phyloP scores from a whole-genome alignment of 2,797 vertebrate genomes.

The Galago senegalensis region DNA sequence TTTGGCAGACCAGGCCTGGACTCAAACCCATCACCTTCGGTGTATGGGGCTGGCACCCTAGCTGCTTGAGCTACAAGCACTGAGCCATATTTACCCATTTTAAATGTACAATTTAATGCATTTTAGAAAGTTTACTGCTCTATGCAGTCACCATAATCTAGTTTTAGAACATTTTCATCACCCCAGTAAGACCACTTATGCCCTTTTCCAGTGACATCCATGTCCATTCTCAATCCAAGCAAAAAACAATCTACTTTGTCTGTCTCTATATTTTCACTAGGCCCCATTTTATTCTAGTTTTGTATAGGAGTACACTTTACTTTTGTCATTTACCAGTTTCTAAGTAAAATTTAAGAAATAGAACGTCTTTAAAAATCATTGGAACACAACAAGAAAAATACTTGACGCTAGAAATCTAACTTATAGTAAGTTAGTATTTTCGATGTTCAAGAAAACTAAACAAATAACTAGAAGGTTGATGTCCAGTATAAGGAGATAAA shows the following conservation, averaged over 20 bases:
- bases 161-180: not conserved
- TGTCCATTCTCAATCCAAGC: not conserved
- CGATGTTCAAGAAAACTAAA: not conserved
- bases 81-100: not conserved
- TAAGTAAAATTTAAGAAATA: conserved; percentile 20
- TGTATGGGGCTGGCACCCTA: no score
- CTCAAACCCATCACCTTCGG: no score
- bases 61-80: no score
- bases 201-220: rapidly evolving
- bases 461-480: not conserved
- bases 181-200: not conserved
- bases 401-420: not conserved
- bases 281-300: not conserved
- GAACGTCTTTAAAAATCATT: conserved; percentile 14
- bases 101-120: not conserved
- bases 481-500: not conserved
- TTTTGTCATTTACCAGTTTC: not conserved
- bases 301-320: not conserved
- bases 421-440: not conserved
- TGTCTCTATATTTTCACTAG: not conserved
- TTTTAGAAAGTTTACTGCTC: not conserved
- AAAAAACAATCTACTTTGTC: not conserved
- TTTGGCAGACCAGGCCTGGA: no score
- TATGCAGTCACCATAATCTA: no score
- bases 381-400: not conserved